phyloP scores from a whole-genome alignment of 2,888 invertebrate species.

The Rosalia funebris region DNA sequence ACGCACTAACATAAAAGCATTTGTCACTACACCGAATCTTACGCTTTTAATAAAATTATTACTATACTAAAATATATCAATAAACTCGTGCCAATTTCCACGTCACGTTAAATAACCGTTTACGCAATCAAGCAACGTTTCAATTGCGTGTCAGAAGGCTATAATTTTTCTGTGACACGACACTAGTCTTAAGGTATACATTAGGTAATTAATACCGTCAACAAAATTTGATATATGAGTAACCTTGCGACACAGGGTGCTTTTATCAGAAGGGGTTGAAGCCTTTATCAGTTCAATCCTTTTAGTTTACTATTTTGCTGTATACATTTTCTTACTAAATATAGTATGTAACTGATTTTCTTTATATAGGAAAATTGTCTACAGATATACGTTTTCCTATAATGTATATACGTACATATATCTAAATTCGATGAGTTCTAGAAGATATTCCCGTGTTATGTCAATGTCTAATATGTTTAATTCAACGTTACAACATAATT shows the following conservation, averaged over 20 bases:
- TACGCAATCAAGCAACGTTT: slow-evolving; percentile 20
- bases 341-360: no score
- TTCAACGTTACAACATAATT: no score
- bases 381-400: no score
- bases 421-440: no score
- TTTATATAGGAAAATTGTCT: no score
- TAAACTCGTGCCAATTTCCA: background rate
- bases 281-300: background rate
- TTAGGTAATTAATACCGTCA: slow-evolving; percentile 41
- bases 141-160: slow-evolving; percentile 30
- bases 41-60: no score
- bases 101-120: slow-evolving; percentile 13
- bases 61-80: background rate
- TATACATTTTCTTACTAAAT: background rate
- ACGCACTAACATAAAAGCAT: no score
- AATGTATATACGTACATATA: no score
- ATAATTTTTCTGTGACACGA: slow-evolving; percentile 27
- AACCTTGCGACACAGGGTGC: background rate
- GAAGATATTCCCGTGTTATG: no score
- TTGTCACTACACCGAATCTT: no score
- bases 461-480: no score
- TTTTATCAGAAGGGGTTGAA: background rate
- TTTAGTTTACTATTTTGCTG: background rate
- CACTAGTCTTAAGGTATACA: slow-evolving; percentile 31
- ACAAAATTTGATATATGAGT: slow-evolving; percentile 32